These are phyloP conservation scores for Drosophila nigritarsus DNA, from an alignment of 2,888 invertebrate species.

Conservation along the genomic window DNA sequence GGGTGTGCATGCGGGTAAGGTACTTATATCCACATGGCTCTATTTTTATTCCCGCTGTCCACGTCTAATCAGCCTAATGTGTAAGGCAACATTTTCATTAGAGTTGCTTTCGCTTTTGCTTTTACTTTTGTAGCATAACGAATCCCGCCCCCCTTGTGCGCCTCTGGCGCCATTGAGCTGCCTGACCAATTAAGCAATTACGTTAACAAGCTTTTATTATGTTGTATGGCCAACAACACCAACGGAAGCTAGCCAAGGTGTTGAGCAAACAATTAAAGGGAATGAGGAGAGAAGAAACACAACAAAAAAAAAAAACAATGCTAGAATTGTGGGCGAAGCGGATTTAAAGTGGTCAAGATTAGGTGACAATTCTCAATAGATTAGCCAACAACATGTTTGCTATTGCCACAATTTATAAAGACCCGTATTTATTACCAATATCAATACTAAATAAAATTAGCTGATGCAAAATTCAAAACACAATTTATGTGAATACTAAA, in stretches of 20 bases:
- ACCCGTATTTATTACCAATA: background rate
- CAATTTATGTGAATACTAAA: constrained; percentile 34
- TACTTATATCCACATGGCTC: constrained; percentile 56
- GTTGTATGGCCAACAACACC: constrained; percentile 46
- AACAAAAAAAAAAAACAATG: constrained; percentile 30
- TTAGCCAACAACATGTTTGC: constrained; percentile 22
- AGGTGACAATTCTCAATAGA: constrained; percentile 42
- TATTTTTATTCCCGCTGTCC: constrained; percentile 52
- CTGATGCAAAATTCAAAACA: constrained; percentile 3
- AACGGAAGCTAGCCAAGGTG: constrained; percentile 60
- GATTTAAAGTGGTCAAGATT: constrained; percentile 65
- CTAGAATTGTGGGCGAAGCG: constrained; percentile 28
- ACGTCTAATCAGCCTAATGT: constrained; percentile 69
- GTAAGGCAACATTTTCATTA: constrained; percentile 67
- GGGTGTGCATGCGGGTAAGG: constrained; percentile 21
- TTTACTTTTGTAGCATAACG: constrained; percentile 10
- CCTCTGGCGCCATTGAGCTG: constrained; percentile 7
- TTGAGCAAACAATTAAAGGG: constrained; percentile 74
- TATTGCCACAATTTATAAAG: constrained; percentile 20
- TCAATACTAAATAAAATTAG: background rate
- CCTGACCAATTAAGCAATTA: constrained; percentile 78
- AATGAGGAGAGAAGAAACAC: constrained; percentile 14
- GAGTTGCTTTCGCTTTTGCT: constrained; percentile 38
- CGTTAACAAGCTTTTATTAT: constrained; percentile 79
- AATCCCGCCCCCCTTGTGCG: background rate